phyloP scores from a whole-genome alignment of 2,113 vertebrate species.

The Chauna torquata region DNA sequence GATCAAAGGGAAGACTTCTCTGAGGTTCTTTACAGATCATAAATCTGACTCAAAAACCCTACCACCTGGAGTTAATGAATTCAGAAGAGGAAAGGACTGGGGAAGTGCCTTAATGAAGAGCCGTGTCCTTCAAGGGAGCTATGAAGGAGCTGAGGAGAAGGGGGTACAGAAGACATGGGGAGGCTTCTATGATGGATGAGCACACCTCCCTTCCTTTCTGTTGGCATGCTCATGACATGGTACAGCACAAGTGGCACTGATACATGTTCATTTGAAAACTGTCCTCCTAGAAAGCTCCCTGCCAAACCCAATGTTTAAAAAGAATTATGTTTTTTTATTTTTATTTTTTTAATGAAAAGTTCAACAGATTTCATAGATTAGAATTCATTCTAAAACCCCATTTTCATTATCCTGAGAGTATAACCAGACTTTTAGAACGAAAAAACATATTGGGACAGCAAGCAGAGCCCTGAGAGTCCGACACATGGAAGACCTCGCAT shows the following conservation, averaged over 20 bases:
- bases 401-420: background rate
- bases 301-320: background rate
- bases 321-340: background rate
- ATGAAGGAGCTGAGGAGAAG: too few relatives aligned
- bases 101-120: too few relatives aligned
- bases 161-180: too few relatives aligned
- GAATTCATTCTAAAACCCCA: background rate
- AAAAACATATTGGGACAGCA: background rate
- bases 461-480: fast-evolving
- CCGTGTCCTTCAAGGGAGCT: too few relatives aligned
- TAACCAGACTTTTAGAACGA: background rate
- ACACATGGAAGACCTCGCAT: fast-evolving
- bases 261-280: background rate
- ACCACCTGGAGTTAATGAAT: too few relatives aligned
- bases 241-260: background rate
- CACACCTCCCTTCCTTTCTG: background rate
- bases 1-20: too few relatives aligned
- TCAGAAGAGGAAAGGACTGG: too few relatives aligned
- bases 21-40: too few relatives aligned
- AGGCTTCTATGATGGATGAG: too few relatives aligned
- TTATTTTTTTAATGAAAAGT: background rate
- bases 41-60: too few relatives aligned
- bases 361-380: background rate
- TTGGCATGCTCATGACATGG: background rate
- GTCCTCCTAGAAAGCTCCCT: background rate